A percentile compares a stretch with the other conserved stretches of the same genome.
Conservation (phyloP, 2,888 invertebrate genomes). For the Nasonia oneida region DNA sequence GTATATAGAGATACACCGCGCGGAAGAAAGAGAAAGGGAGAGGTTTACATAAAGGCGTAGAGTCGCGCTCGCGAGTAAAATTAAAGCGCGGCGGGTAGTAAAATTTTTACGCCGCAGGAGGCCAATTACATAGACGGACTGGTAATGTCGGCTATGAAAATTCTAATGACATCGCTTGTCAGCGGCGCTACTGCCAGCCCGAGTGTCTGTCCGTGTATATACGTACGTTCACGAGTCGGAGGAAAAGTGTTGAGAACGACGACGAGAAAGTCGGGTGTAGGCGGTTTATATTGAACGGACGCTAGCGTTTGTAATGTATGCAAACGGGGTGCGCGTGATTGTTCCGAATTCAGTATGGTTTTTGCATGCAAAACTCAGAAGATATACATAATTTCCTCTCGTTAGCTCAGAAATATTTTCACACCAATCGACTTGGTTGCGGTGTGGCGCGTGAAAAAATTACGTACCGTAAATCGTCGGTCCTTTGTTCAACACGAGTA, state of each 20-base stretch:
- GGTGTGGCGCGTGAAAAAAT: not conserved
- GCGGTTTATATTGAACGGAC: not conserved
- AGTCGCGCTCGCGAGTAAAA: conserved; percentile 30
- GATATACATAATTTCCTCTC: not conserved
- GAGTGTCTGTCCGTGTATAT: not conserved
- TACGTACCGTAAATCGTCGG: not conserved
- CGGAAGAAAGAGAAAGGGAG: not conserved
- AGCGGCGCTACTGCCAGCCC: conserved; percentile 46
- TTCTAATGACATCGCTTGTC: conserved; percentile 72
- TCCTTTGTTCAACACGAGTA: not conserved
- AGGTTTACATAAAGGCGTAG: conserved; percentile 53
- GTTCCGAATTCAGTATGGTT: not conserved
- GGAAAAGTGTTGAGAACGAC: not conserved
- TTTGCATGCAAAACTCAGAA: not conserved
- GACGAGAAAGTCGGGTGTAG: not conserved
- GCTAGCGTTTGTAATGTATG: not conserved
- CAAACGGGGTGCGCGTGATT: not conserved
- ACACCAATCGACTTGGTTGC: not conserved
- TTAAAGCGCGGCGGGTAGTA: conserved; percentile 36
- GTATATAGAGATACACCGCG: not conserved
- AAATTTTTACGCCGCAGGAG: conserved; percentile 68
- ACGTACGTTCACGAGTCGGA: not conserved
- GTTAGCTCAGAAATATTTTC: not conserved
- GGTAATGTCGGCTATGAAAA: conserved; percentile 74
- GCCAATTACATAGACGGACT: conserved; percentile 72